Evolutionary conservation across 2,888 invertebrate genomes (phyloP).

Genomic region (Scaptomyza parva): DNA sequence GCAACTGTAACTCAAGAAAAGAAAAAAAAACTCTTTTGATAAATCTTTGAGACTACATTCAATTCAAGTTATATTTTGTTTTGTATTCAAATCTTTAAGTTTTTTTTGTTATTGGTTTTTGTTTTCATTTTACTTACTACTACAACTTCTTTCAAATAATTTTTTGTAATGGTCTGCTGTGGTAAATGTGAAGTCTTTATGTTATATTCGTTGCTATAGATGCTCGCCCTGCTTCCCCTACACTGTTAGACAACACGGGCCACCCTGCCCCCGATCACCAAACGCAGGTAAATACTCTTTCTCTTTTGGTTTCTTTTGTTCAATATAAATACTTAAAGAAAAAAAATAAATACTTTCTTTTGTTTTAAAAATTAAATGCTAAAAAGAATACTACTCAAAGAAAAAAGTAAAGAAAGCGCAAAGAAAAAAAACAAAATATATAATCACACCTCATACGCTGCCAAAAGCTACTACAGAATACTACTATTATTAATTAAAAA

Average conservation of each 20-base stretch:
- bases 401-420: conserved; percentile 67
- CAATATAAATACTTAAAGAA: conserved; percentile 61
- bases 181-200: conserved; percentile 86
- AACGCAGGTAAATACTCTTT: conserved; percentile 88
- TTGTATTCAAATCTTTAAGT: conserved; percentile 29
- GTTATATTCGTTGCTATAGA: conserved; percentile 97
- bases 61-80: conserved; percentile 35
- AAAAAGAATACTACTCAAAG: conserved; percentile 42
- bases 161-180: conserved; percentile 85
- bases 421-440: conserved; percentile 41
- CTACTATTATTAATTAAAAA: conserved; percentile 51
- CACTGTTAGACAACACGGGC: conserved; percentile 94
- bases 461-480: conserved; percentile 46
- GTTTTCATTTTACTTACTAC: conserved; percentile 69
- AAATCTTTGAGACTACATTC: conserved; percentile 48
- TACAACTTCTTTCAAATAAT: conserved; percentile 81
- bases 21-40: conserved; percentile 29
- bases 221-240: conserved; percentile 95
- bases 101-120: too few relatives aligned
- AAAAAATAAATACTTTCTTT: conserved; percentile 43
- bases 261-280: conserved; percentile 90
- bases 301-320: conserved; percentile 78
- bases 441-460: conserved; percentile 60
- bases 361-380: conserved; percentile 51
- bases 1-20: conserved; percentile 45